phyloP scores from a whole-genome alignment of 2,113 vertebrate genomes.

The Lagopus leucura region DNA sequence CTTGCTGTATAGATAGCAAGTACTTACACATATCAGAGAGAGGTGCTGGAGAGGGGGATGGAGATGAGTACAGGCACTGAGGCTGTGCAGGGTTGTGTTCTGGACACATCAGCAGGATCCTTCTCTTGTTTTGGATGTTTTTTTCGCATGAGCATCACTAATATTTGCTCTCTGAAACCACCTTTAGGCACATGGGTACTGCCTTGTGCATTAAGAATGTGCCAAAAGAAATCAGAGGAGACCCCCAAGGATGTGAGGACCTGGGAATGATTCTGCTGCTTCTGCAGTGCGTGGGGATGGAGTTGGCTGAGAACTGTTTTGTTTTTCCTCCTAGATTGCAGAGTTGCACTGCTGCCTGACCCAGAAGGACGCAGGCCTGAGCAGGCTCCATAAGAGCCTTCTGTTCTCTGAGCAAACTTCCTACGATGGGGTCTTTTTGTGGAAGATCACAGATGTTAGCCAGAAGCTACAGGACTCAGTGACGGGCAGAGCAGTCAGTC shows the following conservation, averaged over 20 bases:
- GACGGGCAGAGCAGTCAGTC: constrained; percentile 76
- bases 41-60: background rate
- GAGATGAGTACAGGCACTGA: background rate
- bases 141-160: background rate
- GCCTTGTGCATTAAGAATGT: background rate
- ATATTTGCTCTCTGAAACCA: background rate
- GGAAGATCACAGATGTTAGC: constrained; percentile 83
- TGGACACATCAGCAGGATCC: background rate
- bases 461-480: constrained; percentile 82
- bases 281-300: background rate
- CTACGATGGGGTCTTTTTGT: constrained; percentile 84
- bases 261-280: background rate
- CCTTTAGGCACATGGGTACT: background rate
- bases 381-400: constrained; percentile 79
- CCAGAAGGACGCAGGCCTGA: constrained; percentile 81
- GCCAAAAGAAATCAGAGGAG: background rate
- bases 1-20: background rate
- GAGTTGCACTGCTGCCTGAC: constrained; percentile 80
- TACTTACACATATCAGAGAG: rapidly evolving
- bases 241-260: background rate
- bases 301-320: rapidly evolving
- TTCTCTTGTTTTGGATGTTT: background rate
- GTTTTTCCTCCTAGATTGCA: constrained; percentile 64
- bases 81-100: background rate
- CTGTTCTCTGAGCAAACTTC: constrained; percentile 80